These are phyloP conservation scores for Zophobas morio DNA, from an alignment of 1,140 invertebrate genomes.

Conservation along the genomic window DNA sequence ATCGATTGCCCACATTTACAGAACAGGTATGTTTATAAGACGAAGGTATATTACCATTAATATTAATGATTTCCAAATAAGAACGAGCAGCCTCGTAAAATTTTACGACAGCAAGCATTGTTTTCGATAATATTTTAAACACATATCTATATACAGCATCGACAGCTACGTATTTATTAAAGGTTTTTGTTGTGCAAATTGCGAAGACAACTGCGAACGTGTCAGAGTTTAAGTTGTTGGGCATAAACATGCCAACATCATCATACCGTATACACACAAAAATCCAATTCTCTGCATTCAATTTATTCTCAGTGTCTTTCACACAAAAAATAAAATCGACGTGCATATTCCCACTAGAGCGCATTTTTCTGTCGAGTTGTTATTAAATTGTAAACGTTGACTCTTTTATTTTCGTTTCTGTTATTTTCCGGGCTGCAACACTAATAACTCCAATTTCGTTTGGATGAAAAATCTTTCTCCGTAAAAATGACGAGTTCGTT, in stretches of 20 bases:
- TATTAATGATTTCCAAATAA: constrained; percentile 50
- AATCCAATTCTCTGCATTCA: no score
- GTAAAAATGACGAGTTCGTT: background rate
- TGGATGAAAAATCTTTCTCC: background rate
- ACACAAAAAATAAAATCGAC: no score
- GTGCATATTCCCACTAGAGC: no score
- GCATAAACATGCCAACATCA: background rate
- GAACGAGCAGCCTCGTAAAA: constrained; percentile 46
- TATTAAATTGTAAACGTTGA: no score
- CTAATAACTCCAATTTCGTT: no score
- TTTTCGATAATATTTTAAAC: constrained; percentile 51
- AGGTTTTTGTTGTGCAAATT: constrained; percentile 36
- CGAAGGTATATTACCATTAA: constrained; percentile 35
- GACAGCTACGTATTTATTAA: constrained; percentile 27
- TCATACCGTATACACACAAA: no score
- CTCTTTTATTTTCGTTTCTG: no score
- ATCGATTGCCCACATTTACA: constrained; percentile 28
- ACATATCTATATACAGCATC: constrained; percentile 49
- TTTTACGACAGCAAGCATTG: constrained; percentile 49
- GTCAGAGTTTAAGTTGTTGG: background rate
- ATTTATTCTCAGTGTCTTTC: no score
- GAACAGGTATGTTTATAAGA: constrained; percentile 25
- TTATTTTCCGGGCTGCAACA: no score
- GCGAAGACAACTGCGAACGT: constrained; percentile 18
- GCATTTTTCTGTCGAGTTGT: no score